Evolutionary conservation across 2,888 invertebrate genomes (phyloP).

Genomic region (Scaptomyza reducta): DNA sequence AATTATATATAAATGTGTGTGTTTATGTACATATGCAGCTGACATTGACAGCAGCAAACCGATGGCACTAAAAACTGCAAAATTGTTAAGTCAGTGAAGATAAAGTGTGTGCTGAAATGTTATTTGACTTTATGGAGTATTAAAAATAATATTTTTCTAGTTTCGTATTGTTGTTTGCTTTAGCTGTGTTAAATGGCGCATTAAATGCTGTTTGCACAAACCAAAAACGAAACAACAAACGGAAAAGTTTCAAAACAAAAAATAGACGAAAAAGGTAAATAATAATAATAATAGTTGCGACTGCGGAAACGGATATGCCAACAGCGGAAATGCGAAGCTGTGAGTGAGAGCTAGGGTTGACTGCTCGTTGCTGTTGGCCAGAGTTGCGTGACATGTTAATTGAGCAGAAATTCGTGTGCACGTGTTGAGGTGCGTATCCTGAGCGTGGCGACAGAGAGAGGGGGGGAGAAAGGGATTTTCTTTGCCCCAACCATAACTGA

Average conservation of each 20-base stretch:
- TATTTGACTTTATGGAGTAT: constrained; percentile 52
- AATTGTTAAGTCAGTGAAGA: constrained; percentile 13
- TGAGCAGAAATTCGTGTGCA: constrained; percentile 38
- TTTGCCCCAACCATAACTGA: constrained; percentile 27
- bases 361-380: background rate
- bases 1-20: constrained; percentile 43
- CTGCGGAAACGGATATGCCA: constrained; percentile 66
- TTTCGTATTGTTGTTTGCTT: background rate
- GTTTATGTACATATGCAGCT: constrained; percentile 28
- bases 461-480: constrained; percentile 12
- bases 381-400: constrained; percentile 54
- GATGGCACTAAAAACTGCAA: background rate
- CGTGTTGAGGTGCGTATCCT: constrained; percentile 51
- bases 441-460: background rate
- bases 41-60: constrained; percentile 54
- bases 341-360: constrained; percentile 16
- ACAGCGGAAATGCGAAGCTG: constrained; percentile 52
- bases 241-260: background rate
- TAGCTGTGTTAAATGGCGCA: constrained; percentile 23
- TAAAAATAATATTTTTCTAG: constrained; percentile 22
- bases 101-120: constrained; percentile 26
- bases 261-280: constrained; percentile 30
- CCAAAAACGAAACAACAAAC: constrained; percentile 6
- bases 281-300: constrained; percentile 32
- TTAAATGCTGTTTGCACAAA: constrained; percentile 31